Conservation (phyloP, 1,140 invertebrate species). For the Lordiphosa mommai region DNA sequence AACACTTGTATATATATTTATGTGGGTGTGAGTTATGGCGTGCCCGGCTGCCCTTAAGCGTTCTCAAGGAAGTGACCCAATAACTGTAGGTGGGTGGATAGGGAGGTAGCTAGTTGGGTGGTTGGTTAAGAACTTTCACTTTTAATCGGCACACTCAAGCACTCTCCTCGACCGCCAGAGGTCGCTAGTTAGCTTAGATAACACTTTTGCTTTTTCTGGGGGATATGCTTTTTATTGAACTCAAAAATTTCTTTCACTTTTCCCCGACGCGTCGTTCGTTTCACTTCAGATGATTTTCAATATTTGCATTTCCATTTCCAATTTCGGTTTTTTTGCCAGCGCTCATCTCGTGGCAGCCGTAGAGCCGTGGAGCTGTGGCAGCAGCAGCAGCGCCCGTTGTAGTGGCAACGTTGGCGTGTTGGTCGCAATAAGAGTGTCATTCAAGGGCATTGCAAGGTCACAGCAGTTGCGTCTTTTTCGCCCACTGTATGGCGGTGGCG, state of each 20-base stretch:
- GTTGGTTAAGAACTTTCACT: constrained; percentile 53
- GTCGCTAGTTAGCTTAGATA: constrained; percentile 50
- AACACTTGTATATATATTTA: constrained; percentile 27
- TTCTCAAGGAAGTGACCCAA: constrained; percentile 41
- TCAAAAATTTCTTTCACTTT: constrained; percentile 2
- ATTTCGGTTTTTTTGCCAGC: constrained; percentile 48
- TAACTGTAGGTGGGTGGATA: neutral
- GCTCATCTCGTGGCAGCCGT: constrained; percentile 58
- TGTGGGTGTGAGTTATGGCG: constrained; percentile 34
- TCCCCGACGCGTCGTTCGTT: neutral
- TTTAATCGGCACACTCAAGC: constrained; percentile 19
- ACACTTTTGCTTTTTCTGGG: constrained; percentile 34
- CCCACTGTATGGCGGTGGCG: constrained; percentile 42
- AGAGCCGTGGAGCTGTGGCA: no score
- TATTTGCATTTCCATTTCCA: constrained; percentile 2
- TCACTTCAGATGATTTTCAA: neutral
- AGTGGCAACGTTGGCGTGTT: constrained; percentile 62
- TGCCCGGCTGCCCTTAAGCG: constrained; percentile 41
- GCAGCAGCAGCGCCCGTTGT: constrained; percentile 60
- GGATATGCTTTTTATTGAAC: constrained; percentile 2
- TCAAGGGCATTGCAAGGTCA: constrained; percentile 80
- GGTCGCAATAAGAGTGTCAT: constrained; percentile 79
- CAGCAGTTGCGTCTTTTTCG: constrained; percentile 67
- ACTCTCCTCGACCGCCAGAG: constrained; percentile 25
- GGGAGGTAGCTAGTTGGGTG: constrained; percentile 34